Conservation (phyloP, 2,797 vertebrate species). For the Geotrypetes seraphini region DNA sequence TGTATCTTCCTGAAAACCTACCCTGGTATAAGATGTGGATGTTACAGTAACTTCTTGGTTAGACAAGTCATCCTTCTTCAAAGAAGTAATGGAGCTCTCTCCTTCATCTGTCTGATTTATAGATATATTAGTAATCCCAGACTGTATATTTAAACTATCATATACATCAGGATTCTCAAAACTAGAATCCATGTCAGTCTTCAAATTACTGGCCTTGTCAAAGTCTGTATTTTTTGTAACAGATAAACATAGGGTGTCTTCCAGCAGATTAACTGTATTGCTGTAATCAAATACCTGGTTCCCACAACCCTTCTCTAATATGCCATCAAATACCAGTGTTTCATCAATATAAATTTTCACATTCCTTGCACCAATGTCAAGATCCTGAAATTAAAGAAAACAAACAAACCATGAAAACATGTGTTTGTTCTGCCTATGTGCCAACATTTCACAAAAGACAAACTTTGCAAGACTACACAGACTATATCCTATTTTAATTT, state of each 20-base stretch:
- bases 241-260: too few species aligned
- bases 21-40: constrained; percentile 6
- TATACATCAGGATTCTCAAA: constrained; percentile 7
- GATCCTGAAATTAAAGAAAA: constrained; percentile 59
- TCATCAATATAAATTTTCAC: constrained; percentile 81
- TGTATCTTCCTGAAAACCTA: constrained; percentile 1
- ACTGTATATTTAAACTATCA: too few species aligned
- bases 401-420: constrained; percentile 4
- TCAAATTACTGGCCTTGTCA: constrained; percentile 1
- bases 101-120: constrained; percentile 10
- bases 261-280: constrained; percentile 57
- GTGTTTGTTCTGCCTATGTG: not conserved
- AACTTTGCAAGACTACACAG: too few species aligned
- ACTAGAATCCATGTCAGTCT: constrained; percentile 18
- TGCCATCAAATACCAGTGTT: constrained; percentile 73
- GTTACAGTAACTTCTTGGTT: constrained; percentile 12
- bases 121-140: too few species aligned
- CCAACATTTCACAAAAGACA: not conserved
- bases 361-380: constrained; percentile 70
- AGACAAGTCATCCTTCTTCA: constrained; percentile 10
- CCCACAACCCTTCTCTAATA: constrained; percentile 70
- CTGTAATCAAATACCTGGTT: constrained; percentile 60
- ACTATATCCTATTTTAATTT: too few species aligned
- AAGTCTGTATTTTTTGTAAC: not conserved
- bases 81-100: constrained; percentile 1